These are phyloP conservation scores for Ophraella communa DNA, from an alignment of 2,888 invertebrate species.

Conservation along the genomic window DNA sequence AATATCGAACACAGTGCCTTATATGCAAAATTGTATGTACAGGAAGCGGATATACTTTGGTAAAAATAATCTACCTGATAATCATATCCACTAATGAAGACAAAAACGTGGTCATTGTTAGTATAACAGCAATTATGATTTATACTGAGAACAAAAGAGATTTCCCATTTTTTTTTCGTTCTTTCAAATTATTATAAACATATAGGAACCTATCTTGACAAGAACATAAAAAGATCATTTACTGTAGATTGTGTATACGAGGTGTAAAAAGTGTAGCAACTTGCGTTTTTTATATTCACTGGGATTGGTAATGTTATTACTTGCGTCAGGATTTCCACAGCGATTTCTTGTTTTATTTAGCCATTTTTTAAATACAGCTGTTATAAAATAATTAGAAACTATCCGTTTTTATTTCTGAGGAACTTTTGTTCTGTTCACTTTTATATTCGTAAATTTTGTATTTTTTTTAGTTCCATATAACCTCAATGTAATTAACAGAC, in stretches of 20 bases:
- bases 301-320: background rate
- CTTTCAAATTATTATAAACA: slow-evolving; percentile 7
- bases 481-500: background rate
- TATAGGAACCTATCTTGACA: background rate
- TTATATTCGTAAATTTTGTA: too few species aligned
- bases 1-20: background rate
- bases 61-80: slow-evolving; percentile 29
- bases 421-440: too few species aligned
- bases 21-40: slow-evolving; percentile 27
- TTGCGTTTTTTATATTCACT: background rate
- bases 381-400: background rate
- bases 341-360: background rate
- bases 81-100: slow-evolving; percentile 9
- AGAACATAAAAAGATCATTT: background rate
- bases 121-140: background rate
- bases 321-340: background rate
- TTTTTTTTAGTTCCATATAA: too few species aligned
- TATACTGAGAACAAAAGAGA: slow-evolving; percentile 1
- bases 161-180: background rate
- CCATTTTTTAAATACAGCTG: background rate
- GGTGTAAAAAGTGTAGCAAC: background rate
- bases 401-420: background rate
- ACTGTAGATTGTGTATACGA: background rate
- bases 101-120: slow-evolving; percentile 6
- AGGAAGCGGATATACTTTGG: slow-evolving; percentile 26